These are phyloP conservation scores for Diarsia brunnea DNA, from an alignment of 2,888 invertebrate species.

Conservation along the genomic window DNA sequence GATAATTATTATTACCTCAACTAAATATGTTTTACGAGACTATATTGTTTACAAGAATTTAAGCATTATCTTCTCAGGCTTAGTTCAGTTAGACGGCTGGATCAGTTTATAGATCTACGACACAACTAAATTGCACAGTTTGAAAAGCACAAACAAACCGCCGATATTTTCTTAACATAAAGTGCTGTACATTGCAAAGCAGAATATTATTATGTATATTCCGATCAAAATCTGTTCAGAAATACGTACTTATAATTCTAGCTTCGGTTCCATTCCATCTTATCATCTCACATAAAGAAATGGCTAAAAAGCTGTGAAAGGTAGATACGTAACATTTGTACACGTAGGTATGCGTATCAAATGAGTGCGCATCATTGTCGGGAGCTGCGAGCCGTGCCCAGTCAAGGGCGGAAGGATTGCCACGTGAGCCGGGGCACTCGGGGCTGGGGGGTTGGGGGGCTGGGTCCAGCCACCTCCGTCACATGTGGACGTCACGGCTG, in stretches of 20 bases:
- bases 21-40: neutral
- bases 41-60: neutral
- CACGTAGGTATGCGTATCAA: no score
- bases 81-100: neutral
- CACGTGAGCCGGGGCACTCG: no score
- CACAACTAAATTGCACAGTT: neutral
- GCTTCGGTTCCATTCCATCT: no score
- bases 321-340: neutral
- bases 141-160: neutral
- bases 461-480: no score
- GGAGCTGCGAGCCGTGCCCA: neutral
- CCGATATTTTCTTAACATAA: neutral
- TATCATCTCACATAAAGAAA: neutral
- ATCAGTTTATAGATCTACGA: neutral
- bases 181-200: neutral
- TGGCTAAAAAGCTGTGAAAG: neutral
- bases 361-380: neutral
- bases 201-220: neutral
- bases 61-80: neutral
- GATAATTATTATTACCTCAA: conserved; percentile 17
- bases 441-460: neutral
- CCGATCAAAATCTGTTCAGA: neutral
- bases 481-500: neutral
- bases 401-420: neutral
- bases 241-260: neutral